Evolutionary conservation across 2,888 invertebrate species (phyloP), one percentile per base, ranked within the genome.

Genomic region (Cephonodes hylas): DNA sequence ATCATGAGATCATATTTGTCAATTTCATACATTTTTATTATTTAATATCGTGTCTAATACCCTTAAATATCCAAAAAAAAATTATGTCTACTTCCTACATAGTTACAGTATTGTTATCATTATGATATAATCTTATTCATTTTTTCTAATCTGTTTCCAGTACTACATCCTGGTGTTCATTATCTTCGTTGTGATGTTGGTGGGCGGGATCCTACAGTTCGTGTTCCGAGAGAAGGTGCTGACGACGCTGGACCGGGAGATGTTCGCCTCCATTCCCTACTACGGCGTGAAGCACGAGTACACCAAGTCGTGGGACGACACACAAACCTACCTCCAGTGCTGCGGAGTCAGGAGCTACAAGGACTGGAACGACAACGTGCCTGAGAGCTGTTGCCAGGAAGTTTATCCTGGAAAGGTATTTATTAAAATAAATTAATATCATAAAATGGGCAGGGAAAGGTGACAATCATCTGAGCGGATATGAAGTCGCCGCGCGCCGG

Each of bases 161-260:
- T 97, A 97, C 87, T 97, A 98, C 91, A 96, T 98, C 74, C 93
- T 97, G 23, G 94, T 98, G 59, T 95, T 98, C 81, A 93, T 98
- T 72, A 95, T 98, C 72, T 97, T 98, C 89, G 96, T 98, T 67
- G 96, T 96, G 66, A 96, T 98, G 95, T 89, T 98, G 68, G 96
- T 98, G 64, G 98, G 98, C 42, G 98, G 97, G 46, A 96, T 98
- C 67, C 93, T 98, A 62, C 97, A 97, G 60, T 98, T 97, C 83
- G 97, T 98, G 58, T 98, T 98, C 91, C 94, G 97, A 48, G 96
- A 96, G 79, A 96, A 97, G 86, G 96, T 98, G 34, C 89, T 95
- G 60, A 94, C 94, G 48, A 95, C 96, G 0, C 93, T 97, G 84
- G 94, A 96, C 77, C 94, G 96, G 70, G 96, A 96, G 86, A 96